Conservation (phyloP, 2,113 vertebrate species). For the Scomber colias region DNA sequence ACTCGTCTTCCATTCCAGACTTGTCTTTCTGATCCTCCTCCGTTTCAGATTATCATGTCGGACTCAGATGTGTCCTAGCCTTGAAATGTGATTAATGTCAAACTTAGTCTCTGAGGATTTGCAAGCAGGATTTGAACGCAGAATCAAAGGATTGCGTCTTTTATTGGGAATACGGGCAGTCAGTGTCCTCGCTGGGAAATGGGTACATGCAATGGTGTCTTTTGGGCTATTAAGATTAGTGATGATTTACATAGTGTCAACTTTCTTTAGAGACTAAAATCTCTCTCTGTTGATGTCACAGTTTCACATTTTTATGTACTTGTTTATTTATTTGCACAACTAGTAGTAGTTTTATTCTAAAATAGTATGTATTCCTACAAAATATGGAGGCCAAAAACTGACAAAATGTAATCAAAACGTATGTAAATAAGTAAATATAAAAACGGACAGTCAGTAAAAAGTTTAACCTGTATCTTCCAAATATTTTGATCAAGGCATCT, state of each 20-base stretch:
- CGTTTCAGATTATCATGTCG: slow-evolving; percentile 53
- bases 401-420: too few species aligned
- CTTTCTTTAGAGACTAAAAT: not conserved
- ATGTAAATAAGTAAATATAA: too few species aligned
- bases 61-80: slow-evolving; percentile 51
- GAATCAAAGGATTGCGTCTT: slow-evolving; percentile 35
- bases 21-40: slow-evolving; percentile 57
- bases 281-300: not conserved
- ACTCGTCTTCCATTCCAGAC: slow-evolving; percentile 15
- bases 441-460: too few species aligned
- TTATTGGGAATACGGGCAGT: slow-evolving; percentile 20
- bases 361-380: too few species aligned
- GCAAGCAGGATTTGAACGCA: slow-evolving; percentile 19
- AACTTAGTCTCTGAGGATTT: slow-evolving; percentile 56
- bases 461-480: too few species aligned
- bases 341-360: too few species aligned
- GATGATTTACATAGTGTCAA: not conserved
- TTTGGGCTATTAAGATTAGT: slow-evolving; percentile 39
- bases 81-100: slow-evolving; percentile 72
- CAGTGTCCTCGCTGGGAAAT: slow-evolving; percentile 19
- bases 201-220: slow-evolving; percentile 19
- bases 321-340: too few species aligned
- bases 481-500: too few species aligned
- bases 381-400: too few species aligned
- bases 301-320: not conserved